phyloP scores from a whole-genome alignment of 2,113 vertebrate genomes.

The Microtus richardsoni region DNA sequence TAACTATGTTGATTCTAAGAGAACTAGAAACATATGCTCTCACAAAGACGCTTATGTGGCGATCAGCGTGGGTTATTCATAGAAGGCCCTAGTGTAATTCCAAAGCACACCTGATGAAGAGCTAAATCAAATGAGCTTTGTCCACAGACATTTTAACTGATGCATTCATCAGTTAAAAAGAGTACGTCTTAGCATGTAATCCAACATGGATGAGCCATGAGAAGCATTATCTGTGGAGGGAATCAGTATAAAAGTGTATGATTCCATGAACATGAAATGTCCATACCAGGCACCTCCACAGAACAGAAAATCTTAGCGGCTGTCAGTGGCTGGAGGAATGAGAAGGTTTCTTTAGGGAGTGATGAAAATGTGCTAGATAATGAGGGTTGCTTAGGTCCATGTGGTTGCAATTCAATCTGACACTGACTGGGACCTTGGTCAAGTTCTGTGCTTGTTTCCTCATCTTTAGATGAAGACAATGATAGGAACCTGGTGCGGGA shows the following conservation, averaged over 20 bases:
- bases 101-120: neutral
- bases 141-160: neutral
- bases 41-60: neutral
- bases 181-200: neutral
- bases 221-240: neutral
- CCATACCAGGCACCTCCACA: accelerated
- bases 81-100: neutral
- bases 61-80: neutral
- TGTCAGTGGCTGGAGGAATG: too few relatives aligned
- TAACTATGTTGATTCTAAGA: neutral
- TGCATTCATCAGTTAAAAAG: neutral
- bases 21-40: neutral
- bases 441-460: constrained; percentile 1
- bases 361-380: neutral
- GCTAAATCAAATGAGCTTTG: neutral
- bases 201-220: neutral
- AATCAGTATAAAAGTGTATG: neutral
- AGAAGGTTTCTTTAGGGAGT: neutral
- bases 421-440: neutral
- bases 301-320: neutral
- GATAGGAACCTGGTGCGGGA: neutral
- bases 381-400: neutral
- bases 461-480: neutral
- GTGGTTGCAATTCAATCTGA: neutral
- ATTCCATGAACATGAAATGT: neutral